phyloP scores from a whole-genome alignment of 2,888 invertebrate genomes.

The Notodonta dromedarius region DNA sequence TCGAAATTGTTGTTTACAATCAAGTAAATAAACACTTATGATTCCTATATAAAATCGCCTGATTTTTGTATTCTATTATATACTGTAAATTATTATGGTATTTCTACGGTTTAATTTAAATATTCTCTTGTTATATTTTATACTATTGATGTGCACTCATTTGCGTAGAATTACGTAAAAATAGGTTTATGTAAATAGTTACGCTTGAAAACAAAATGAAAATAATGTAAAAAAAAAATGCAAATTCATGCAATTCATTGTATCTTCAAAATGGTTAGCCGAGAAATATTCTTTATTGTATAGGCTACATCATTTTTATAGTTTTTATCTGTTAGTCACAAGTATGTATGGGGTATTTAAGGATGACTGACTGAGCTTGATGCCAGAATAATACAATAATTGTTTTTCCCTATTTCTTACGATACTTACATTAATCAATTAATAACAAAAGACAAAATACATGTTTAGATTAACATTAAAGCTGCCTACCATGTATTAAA shows the following conservation, averaged over 20 bases:
- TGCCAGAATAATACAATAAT: constrained; percentile 22
- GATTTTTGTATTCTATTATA: constrained; percentile 52
- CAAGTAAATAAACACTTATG: constrained; percentile 33
- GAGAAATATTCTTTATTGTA: constrained; percentile 31
- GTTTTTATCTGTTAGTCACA: constrained; percentile 18
- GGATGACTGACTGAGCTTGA: constrained; percentile 39
- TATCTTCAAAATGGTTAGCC: constrained; percentile 25
- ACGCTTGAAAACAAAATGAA: constrained; percentile 58
- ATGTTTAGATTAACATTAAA: background rate
- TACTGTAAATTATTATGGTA: constrained; percentile 57
- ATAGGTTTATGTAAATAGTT: constrained; percentile 77
- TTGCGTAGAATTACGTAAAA: constrained; percentile 62
- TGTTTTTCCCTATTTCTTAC: constrained; percentile 25
- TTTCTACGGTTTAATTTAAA: constrained; percentile 57
- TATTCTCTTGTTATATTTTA: constrained; percentile 49
- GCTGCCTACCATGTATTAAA: background rate
- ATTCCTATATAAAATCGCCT: constrained; percentile 43
- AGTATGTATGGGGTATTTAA: constrained; percentile 23
- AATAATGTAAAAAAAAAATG: constrained; percentile 34
- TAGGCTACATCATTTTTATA: constrained; percentile 23
- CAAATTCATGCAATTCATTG: constrained; percentile 50
- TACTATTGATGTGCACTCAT: constrained; percentile 53
- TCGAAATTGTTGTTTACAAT: constrained; percentile 61
- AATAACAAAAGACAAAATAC: constrained; percentile 33
- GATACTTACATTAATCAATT: constrained; percentile 23